A percentile compares a stretch with the other conserved stretches of the same genome.
Evolutionary conservation across 2,113 vertebrate species (phyloP).

Genomic region (Scomber scombrus): DNA sequence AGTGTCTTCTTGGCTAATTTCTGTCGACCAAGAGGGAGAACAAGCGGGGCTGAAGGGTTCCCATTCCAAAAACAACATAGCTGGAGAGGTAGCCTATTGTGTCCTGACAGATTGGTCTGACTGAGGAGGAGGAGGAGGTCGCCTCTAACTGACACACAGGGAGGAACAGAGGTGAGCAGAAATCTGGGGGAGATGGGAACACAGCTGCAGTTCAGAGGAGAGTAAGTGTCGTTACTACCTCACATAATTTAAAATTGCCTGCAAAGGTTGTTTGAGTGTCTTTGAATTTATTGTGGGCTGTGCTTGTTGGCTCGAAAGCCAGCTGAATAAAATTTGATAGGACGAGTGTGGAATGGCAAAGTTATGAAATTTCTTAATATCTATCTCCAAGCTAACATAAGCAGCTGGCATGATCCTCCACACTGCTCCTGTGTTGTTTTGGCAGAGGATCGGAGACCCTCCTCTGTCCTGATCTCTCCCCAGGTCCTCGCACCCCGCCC

Average conservation of each 20-base stretch:
- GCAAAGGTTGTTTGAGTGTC: conserved; percentile 25
- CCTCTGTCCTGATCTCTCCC: conserved; percentile 65
- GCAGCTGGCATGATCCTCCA: conserved; percentile 60
- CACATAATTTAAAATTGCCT: conserved; percentile 51
- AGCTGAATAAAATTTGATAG: neutral
- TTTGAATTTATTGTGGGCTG: conserved; percentile 23
- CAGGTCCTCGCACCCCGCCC: conserved; percentile 58
- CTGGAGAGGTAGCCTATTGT: conserved; percentile 86
- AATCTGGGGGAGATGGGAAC: conserved; percentile 77
- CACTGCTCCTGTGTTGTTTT: conserved; percentile 73
- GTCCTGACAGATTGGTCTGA: conserved; percentile 88
- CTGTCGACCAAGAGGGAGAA: conserved; percentile 89
- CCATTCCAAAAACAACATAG: conserved; percentile 93
- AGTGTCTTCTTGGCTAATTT: conserved; percentile 88
- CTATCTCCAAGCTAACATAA: conserved; percentile 10
- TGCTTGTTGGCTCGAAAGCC: conserved; percentile 6
- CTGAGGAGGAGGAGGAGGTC: conserved; percentile 76
- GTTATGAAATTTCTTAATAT: conserved; percentile 7
- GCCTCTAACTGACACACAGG: conserved; percentile 71
- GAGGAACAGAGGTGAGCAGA: conserved; percentile 79
- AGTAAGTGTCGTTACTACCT: conserved; percentile 59
- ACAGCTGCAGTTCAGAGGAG: conserved; percentile 76
- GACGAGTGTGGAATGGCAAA: neutral
- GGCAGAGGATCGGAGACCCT: conserved; percentile 59
- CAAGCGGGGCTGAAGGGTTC: conserved; percentile 83